Percentiles rank a stretch among this genome's conserved stretches.
Evolutionary conservation across 2,113 vertebrate genomes (phyloP).

Genomic region (Anas platyrhynchos): DNA sequence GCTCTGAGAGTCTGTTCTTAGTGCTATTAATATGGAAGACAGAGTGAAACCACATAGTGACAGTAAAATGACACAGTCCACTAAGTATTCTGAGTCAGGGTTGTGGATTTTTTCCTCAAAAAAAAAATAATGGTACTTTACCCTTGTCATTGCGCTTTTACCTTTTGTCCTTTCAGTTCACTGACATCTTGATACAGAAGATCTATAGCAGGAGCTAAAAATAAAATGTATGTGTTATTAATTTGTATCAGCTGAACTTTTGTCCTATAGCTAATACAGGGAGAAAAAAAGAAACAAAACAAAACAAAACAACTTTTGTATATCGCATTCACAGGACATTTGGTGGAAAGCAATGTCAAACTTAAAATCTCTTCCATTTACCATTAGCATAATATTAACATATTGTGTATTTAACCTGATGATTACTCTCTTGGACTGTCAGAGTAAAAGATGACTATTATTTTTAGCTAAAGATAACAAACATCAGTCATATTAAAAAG

Average conservation of each 20-base stretch:
- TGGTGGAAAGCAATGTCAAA: not conserved
- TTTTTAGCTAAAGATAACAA: not conserved
- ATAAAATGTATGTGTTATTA: not conserved
- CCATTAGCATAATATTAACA: not conserved
- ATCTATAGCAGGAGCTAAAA: not conserved
- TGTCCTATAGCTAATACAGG: not conserved
- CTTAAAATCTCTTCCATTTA: not conserved
- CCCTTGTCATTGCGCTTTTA: not conserved
- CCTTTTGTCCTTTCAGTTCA: slow-evolving; percentile 2
- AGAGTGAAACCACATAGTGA: not conserved
- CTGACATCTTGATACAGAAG: not conserved
- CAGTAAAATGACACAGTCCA: not conserved
- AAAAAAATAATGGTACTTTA: not conserved
- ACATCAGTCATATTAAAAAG: not conserved
- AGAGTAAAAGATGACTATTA: not conserved
- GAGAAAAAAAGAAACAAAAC: too few species aligned
- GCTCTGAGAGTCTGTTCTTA: not conserved
- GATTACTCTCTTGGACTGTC: not conserved
- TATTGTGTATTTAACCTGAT: not conserved
- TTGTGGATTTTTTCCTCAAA: not conserved
- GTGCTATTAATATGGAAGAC: not conserved
- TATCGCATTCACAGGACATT: not conserved
- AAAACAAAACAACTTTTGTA: not conserved
- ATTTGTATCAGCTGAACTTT: not conserved
- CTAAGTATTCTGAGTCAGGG: not conserved